Conservation (phyloP, 2,113 vertebrate species). For the Passer montanus region DNA sequence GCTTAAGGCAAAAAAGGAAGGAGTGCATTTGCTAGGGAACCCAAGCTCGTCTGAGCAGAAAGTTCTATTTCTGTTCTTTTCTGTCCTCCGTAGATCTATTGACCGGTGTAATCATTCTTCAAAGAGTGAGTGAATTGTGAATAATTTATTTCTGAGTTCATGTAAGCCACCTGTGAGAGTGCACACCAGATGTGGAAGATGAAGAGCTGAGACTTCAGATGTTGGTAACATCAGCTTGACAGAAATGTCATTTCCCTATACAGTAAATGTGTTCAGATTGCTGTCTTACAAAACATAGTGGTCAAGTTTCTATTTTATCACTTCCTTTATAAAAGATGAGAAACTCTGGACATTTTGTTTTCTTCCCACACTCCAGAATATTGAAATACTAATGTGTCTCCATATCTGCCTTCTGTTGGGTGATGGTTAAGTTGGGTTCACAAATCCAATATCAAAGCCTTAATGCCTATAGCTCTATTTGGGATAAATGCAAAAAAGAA, state of each 20-base stretch:
- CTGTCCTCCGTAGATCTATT: neutral
- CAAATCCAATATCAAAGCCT: neutral
- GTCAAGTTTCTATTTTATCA: neutral
- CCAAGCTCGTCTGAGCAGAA: neutral
- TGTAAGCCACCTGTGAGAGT: slow-evolving; percentile 11
- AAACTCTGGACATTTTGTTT: neutral
- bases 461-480: neutral
- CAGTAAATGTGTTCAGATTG: neutral
- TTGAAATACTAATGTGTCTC: neutral
- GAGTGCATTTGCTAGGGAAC: neutral
- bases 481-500: neutral
- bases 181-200: neutral
- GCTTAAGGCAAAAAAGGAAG: neutral
- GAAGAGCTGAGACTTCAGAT: neutral
- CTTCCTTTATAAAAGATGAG: neutral
- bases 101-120: neutral
- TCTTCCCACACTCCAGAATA: neutral
- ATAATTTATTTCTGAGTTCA: slow-evolving; percentile 2
- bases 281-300: neutral
- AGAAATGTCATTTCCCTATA: neutral
- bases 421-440: neutral
- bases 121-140: neutral
- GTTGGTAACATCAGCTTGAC: neutral
- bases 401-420: neutral
- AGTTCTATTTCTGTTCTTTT: neutral